Conservation (phyloP, 2,113 vertebrate species). For the Neogale vison region DNA sequence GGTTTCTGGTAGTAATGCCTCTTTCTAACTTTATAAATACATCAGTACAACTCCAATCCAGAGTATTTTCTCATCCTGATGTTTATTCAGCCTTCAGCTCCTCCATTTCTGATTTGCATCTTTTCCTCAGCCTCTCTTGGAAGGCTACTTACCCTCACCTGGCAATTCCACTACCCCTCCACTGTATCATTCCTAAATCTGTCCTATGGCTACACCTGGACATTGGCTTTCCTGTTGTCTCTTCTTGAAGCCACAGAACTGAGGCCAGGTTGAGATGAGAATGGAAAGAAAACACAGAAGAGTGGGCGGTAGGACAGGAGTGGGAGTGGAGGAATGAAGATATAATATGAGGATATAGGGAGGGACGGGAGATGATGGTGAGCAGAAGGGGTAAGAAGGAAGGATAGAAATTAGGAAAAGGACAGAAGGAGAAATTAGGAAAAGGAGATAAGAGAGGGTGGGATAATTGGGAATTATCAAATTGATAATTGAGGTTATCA, state of each 20-base stretch:
- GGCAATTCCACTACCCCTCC: not conserved
- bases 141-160: not conserved
- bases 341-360: not conserved
- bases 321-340: not conserved
- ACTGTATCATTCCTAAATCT: not conserved
- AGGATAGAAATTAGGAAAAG: not conserved
- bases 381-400: not conserved
- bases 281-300: not conserved
- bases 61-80: not conserved
- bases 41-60: not conserved
- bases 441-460: not conserved
- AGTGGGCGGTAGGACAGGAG: rapidly evolving
- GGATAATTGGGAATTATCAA: not conserved
- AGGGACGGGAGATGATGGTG: not conserved
- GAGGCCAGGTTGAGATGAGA: not conserved
- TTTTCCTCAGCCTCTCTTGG: not conserved
- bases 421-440: not conserved
- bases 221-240: not conserved
- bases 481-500: too few species aligned
- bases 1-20: not conserved
- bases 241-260: not conserved
- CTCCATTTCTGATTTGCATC: not conserved
- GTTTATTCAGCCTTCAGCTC: not conserved
- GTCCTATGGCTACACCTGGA: not conserved
- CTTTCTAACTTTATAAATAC: not conserved